These are phyloP conservation scores for Ormyrus nitidulus DNA, from an alignment of 2,888 invertebrate genomes.

Conservation along the genomic window DNA sequence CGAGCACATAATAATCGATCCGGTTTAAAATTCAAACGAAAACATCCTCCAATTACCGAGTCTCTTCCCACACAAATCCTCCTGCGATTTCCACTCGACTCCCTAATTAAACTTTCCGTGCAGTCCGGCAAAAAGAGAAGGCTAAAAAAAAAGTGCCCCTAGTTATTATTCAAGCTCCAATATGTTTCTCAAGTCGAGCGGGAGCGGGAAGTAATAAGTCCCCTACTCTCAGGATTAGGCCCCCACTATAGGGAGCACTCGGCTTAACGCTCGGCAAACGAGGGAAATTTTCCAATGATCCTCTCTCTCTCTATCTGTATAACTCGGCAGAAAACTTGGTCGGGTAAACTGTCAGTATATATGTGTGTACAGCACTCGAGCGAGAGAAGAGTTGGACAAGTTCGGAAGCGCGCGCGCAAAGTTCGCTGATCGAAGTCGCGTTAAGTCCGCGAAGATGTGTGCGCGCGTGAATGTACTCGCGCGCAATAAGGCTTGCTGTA, in stretches of 20 bases:
- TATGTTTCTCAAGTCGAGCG: too few species aligned
- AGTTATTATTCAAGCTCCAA: too few species aligned
- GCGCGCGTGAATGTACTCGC: too few species aligned
- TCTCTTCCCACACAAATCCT: too few species aligned
- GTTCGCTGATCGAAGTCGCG: conserved; percentile 21
- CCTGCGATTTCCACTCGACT: not conserved
- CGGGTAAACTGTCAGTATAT: not conserved
- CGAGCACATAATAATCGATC: not conserved
- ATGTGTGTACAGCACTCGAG: not conserved
- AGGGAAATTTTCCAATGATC: conserved; percentile 43
- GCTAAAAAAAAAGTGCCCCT: too few species aligned
- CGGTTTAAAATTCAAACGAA: too few species aligned
- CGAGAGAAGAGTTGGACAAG: conserved; percentile 13
- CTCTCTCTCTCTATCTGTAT: not conserved
- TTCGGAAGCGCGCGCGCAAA: not conserved
- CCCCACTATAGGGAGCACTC: not conserved
- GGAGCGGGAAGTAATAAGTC: conserved; percentile 22
- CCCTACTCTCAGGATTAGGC: not conserved
- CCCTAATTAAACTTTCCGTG: conserved; percentile 18
- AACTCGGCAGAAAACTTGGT: conserved; percentile 10
- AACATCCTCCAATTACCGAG: too few species aligned
- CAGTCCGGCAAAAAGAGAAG: not conserved
- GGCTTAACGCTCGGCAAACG: conserved; percentile 24
- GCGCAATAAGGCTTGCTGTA: too few species aligned
- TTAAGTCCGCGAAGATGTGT: not conserved